Evolutionary conservation across 2,113 vertebrate genomes (phyloP), one percentile per base, ranked within the genome.

Genomic region (Saimiri boliviensis): DNA sequence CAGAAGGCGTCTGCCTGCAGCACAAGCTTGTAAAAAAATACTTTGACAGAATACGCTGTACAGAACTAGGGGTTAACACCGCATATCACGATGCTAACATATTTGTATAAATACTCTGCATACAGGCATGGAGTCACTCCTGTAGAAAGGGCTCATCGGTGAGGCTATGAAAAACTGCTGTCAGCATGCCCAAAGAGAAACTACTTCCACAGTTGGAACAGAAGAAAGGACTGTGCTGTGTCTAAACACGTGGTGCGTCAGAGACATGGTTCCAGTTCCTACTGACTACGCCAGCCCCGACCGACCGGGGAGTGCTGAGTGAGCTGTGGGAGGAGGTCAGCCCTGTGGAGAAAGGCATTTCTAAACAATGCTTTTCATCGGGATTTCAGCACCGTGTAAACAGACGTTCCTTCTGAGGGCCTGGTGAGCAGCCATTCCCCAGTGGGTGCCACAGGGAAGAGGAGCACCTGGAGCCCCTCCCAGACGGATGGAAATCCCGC

Each of bases 21-120:
- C 97, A 98, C 98, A 98, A 92, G 96, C 97, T 98, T 98, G 97
- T 98, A 98, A 98, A 99, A 99, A 99, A 99, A 99, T 98, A 99
- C 90, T 98, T 98, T 98, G 96, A 98, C 98, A 98, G 93, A 97
- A 98, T 98, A 98, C 97, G 98, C 98, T 98, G 82, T 95, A 98
- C 88, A 95, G 93, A 95, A 95, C 85, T 82, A n/a, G 96, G 93
- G 74, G 68, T 86, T 81, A 81, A 97, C 86, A 89, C 23, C n/a
- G 58, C 94, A 71, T 97, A 79, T 95, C 86, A 97, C 98, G 99
- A 96, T 93, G 98, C 98, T 98, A 98, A 98, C 98, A 98, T 97
- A 97, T 98, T 97, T 89, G 97, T 98, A 99, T 99, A 99, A 99
- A 99, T 99, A 99, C 98, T 99, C 98, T 99, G 60, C 30, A 63